Conservation (phyloP, 2,113 vertebrate species). For the Cheirogaleus medius region DNA sequence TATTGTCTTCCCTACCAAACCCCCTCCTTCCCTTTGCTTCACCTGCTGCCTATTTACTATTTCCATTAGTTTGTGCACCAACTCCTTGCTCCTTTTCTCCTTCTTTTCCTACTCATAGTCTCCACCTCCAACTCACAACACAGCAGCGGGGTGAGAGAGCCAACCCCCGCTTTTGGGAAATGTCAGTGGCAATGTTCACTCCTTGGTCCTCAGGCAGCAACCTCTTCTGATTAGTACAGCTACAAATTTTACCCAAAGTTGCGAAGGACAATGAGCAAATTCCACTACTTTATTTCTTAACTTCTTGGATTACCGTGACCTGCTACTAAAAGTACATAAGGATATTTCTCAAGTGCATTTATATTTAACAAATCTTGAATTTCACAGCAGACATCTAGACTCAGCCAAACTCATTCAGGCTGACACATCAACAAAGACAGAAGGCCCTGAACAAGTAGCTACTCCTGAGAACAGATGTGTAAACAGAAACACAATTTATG, state of each 20-base stretch:
- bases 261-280: background rate
- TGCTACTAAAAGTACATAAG: background rate
- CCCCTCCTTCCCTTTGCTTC: background rate
- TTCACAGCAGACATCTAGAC: background rate
- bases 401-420: background rate
- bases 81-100: background rate
- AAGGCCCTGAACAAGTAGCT: background rate
- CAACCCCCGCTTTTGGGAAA: background rate
- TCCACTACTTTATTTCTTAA: background rate
- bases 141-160: background rate
- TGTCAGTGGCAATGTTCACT: background rate
- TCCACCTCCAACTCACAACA: background rate
- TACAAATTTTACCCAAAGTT: background rate
- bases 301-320: background rate
- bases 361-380: background rate
- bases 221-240: background rate
- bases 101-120: background rate
- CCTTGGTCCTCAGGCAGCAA: background rate
- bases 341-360: background rate
- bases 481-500: background rate
- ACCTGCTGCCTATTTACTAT: background rate
- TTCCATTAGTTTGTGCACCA: background rate
- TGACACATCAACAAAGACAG: constrained; percentile 24
- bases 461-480: background rate
- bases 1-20: background rate